A percentile compares a stretch with the other conserved stretches of the same genome.
phyloP scores from a whole-genome alignment of 2,797 vertebrate genomes.

The Huso huso region DNA sequence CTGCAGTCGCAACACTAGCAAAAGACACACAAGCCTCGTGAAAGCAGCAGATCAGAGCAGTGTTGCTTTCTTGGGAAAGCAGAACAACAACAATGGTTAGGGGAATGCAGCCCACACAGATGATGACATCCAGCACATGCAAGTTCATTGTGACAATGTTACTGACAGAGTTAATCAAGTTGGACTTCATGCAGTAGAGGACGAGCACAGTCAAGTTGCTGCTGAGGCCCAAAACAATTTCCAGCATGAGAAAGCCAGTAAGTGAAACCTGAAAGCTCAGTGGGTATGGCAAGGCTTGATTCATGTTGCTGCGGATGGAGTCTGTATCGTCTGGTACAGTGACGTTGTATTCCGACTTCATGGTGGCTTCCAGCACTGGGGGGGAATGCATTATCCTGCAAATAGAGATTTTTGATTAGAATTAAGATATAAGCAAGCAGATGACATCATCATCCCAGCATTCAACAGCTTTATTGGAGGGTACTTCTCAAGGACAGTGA shows the following conservation, averaged over 20 bases:
- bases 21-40: constrained; percentile 97
- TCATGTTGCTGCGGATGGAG: constrained; percentile 79
- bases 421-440: too few species aligned
- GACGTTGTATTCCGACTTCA: constrained; percentile 71
- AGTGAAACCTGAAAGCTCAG: constrained; percentile 93
- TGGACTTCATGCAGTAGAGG: constrained; percentile 98
- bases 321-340: constrained; percentile 82
- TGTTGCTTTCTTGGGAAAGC: constrained; percentile 83
- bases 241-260: constrained; percentile 92
- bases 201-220: constrained; percentile 96
- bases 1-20: constrained; percentile 90
- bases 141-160: constrained; percentile 99
- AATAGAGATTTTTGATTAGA: background rate
- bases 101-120: constrained; percentile 93
- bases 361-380: constrained; percentile 60
- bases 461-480: too few species aligned
- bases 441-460: too few species aligned
- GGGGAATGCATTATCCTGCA: constrained; percentile 51
- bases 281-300: constrained; percentile 75
- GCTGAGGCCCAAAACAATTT: constrained; percentile 93
- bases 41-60: constrained; percentile 91
- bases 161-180: constrained; percentile 97
- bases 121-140: constrained; percentile 90
- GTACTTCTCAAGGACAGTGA: too few species aligned
- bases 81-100: constrained; percentile 91